phyloP scores from a whole-genome alignment of 2,797 vertebrate genomes.

The Malacoraja senta region DNA sequence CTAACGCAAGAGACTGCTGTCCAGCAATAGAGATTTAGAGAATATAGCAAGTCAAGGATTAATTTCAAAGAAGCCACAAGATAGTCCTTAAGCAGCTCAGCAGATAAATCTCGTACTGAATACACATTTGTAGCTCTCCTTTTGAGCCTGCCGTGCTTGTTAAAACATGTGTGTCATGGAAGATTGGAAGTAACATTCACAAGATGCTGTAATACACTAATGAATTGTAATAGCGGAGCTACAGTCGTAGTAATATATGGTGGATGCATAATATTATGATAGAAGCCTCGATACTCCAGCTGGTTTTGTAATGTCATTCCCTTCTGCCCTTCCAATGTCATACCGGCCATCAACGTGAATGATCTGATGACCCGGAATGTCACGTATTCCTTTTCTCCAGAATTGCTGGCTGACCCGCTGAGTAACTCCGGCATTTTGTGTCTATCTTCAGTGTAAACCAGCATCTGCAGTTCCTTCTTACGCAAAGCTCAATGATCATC shows the following conservation, averaged over 20 bases:
- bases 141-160: background rate
- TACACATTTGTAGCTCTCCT: conserved; percentile 39
- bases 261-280: background rate
- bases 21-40: background rate
- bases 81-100: conserved; percentile 41
- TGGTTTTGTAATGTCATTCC: too few relatives aligned
- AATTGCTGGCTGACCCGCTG: too few relatives aligned
- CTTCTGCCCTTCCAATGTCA: too few relatives aligned
- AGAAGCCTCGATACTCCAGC: background rate
- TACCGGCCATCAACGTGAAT: too few relatives aligned
- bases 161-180: conserved; percentile 39
- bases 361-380: too few relatives aligned
- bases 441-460: too few relatives aligned
- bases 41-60: conserved; percentile 40
- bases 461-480: too few relatives aligned
- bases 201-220: conserved; percentile 44
- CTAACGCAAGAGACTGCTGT: background rate
- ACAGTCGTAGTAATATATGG: background rate
- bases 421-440: too few relatives aligned
- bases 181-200: conserved; percentile 43
- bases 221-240: conserved; percentile 30
- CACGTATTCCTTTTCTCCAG: too few relatives aligned
- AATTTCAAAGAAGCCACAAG: conserved; percentile 41
- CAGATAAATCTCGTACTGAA: conserved; percentile 45
- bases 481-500: too few relatives aligned